Evolutionary conservation across 2,888 invertebrate species (phyloP), one percentile per base, ranked within the genome.

Genomic region (Allygus modestus): DNA sequence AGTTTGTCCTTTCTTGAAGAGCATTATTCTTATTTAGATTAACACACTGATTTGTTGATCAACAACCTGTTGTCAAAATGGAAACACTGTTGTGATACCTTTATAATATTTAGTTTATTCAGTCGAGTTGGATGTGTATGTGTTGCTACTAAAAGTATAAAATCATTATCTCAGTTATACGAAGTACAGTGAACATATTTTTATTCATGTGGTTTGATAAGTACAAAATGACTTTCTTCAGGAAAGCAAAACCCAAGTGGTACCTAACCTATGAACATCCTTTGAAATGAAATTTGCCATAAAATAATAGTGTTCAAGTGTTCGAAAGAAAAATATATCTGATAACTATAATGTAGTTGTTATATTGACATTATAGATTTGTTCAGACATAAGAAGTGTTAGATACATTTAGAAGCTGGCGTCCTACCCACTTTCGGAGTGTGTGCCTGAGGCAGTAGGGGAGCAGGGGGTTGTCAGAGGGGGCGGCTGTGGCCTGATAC

Each of bases 401-500:
- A 28, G n/a, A 46, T 33, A 37, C 26, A n/a, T 51, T 77, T 84
- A 31, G 84, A 87, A 88, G 87, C 89, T 89, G 90, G 91, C 92
- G 89, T 93, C 93, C 90, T 90, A 86, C 86, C 87, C 87, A 26
- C 84, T 88, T 92, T 92, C 85, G 91, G 89, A 89, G 89, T 91
- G 90, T 92, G 93, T 89, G 89, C 90, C 90, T 89, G 89, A 91
- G 90, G 91, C 89, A 89, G 90, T 90, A 90, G 90, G 65, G 28
- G 91, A 90, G 93, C 92, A 92, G 91, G 94, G 94, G 94, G 95
- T 94, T 94, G 94, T 94, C 92, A 93, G 94, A 92, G 94, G 94
- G 92, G 94, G 94, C 92, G 94, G 94, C 87, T 87, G 92, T 94
- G 94, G 91, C 91, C 94, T 90, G 92, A 94, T 92, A 93, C 94